Conservation (phyloP, 2,888 invertebrate genomes). For the Imbricaverruca yamaguchii region DNA sequence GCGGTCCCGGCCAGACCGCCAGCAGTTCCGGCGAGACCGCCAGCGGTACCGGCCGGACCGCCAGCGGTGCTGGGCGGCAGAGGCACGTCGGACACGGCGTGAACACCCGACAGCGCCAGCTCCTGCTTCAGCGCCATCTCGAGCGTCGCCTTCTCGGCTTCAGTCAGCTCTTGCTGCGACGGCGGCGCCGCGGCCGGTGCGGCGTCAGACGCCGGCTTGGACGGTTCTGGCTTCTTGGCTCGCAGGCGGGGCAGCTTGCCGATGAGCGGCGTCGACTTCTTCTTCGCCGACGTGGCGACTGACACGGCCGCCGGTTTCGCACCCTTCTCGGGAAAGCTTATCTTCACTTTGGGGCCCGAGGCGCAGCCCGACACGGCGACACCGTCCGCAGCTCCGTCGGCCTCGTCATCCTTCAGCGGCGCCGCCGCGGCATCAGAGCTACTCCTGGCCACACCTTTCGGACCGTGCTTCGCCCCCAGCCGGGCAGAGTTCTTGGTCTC, state of each 20-base stretch:
- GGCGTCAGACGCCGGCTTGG: not conserved
- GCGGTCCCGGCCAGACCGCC: not conserved
- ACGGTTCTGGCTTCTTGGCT: not conserved
- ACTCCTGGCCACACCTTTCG: no score
- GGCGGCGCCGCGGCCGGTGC: not conserved
- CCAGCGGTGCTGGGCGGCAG: not conserved
- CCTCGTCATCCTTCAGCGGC: not conserved
- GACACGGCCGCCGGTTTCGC: not conserved
- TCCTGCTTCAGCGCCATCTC: not conserved
- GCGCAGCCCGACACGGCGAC: not conserved
- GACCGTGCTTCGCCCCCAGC: not conserved
- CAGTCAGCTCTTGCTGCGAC: not conserved
- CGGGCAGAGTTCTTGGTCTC: not conserved
- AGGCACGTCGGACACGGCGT: not conserved
- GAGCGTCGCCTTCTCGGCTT: not conserved
- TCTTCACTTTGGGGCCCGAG: not conserved
- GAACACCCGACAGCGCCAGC: not conserved
- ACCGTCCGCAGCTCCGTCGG: no score
- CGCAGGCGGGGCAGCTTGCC: conserved; percentile 16
- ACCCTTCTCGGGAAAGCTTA: not conserved
- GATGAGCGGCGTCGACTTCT: not conserved
- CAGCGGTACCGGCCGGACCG: not conserved
- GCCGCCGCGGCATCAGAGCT: no score
- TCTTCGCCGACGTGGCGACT: not conserved
- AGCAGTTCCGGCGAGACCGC: not conserved